A percentile compares a stretch with the other conserved stretches of the same genome.
Conservation (phyloP, 2,888 invertebrate species). For the Eurois occulta region DNA sequence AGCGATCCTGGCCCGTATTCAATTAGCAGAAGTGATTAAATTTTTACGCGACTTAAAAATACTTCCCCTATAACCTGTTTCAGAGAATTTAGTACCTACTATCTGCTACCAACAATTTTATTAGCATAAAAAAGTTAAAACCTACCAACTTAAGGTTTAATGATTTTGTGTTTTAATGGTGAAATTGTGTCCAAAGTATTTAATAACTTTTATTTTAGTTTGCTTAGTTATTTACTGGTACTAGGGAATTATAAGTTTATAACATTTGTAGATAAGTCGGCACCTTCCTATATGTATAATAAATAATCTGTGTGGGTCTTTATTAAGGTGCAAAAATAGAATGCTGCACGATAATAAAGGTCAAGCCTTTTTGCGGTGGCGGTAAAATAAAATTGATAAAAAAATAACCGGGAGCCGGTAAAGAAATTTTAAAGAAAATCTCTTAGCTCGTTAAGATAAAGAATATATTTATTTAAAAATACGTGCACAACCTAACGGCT, state of each 20-base stretch:
- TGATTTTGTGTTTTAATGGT: conserved; percentile 81
- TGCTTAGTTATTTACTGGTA: conserved; percentile 58
- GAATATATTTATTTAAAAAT: neutral
- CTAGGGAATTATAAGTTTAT: conserved; percentile 58
- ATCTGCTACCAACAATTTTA: conserved; percentile 72
- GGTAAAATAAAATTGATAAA: conserved; percentile 49
- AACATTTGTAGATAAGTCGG: conserved; percentile 26
- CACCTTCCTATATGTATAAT: conserved; percentile 7
- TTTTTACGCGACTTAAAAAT: conserved; percentile 82
- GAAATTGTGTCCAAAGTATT: conserved; percentile 80
- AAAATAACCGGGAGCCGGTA: conserved; percentile 29
- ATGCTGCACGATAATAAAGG: conserved; percentile 57
- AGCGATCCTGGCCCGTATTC: conserved; percentile 67
- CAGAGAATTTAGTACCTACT: conserved; percentile 55
- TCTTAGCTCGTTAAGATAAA: conserved; percentile 10
- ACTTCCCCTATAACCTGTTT: conserved; percentile 71
- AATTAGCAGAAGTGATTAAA: conserved; percentile 80
- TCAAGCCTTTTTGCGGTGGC: conserved; percentile 33
- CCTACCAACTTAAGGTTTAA: conserved; percentile 74
- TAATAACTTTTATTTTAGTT: conserved; percentile 66
- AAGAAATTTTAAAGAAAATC: conserved; percentile 37
- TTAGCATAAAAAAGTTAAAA: conserved; percentile 76
- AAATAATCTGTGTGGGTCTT: conserved; percentile 48
- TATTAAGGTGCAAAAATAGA: conserved; percentile 59
- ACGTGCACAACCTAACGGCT: neutral